phyloP scores from a whole-genome alignment of 2,797 vertebrate genomes.

The Lithobates sylvaticus region DNA sequence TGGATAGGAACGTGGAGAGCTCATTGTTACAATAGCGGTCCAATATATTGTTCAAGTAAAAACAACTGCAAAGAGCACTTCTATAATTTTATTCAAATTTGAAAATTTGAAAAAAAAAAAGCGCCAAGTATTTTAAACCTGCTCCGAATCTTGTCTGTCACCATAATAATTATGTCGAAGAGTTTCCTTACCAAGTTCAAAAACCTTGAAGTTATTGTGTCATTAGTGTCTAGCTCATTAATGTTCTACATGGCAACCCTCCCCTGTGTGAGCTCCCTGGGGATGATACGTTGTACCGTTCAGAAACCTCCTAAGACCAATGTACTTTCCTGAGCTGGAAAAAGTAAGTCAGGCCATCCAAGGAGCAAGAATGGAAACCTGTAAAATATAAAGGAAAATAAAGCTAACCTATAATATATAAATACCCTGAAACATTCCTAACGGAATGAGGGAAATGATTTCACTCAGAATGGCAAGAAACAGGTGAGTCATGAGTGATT shows the following conservation, averaged over 20 bases:
- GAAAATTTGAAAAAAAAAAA: no score
- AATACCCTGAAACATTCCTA: conserved; percentile 39
- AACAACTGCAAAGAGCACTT: not conserved
- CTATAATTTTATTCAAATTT: no score
- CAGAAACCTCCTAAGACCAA: conserved; percentile 11
- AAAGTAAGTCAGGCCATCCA: conserved; percentile 39
- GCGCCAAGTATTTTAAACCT: not conserved
- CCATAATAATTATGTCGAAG: no score
- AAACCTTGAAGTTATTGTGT: not conserved
- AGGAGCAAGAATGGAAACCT: conserved; percentile 39
- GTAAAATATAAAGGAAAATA: conserved; percentile 48
- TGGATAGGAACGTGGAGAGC: not conserved
- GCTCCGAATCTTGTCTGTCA: no score
- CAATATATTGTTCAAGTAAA: not conserved
- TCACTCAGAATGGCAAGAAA: conserved; percentile 30
- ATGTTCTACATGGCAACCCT: conserved; percentile 9
- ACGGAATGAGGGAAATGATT: conserved; percentile 10
- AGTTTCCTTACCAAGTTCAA: conserved; percentile 3
- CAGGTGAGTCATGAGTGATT: conserved; percentile 54
- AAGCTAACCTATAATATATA: conserved; percentile 16
- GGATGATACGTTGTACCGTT: not conserved
- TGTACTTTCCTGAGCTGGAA: conserved; percentile 39
- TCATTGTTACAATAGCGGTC: not conserved
- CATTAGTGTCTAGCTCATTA: conserved; percentile 7
- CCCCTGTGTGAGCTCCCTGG: conserved; percentile 7